Base-by-base conservation (phyloP, 2,888 invertebrate species). In the Brachynemurus nebulosus region DNA sequence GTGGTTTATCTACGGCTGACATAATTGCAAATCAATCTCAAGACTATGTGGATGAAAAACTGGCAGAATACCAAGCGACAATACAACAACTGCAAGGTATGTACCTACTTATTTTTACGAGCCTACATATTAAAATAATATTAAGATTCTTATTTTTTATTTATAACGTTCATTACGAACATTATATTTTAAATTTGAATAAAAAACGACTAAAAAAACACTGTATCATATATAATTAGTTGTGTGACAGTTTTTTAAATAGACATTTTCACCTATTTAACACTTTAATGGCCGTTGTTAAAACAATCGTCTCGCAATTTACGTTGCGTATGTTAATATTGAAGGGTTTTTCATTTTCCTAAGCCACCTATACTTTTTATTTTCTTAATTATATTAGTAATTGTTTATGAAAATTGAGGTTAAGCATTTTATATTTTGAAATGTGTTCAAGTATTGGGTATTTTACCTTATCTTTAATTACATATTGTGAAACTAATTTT, bases 21-120 rank as follows among this genome's bases (percentile, higher is more conserved):
- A 90, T 90, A 55, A 90, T 91, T 56, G 90, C 90, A 49, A 85
- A 82, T 62, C 92, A 92, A 67, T 88, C 88, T 47, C 91, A 92
- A 68, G 91, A 92, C 66, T 92, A 91, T 64, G 80, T 92, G 51
- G 92, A 92, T 62, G 92, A 92, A 67, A 86, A 88, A 64, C 74
- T 92, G 57, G 88, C 90, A 42, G 90, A 92, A 68, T 92, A 91
- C 64, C 90, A 91, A 66, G 82, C 86, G 50, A 91, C 91, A 23
- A 92, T 92, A 65, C 80, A 84, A 58, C 79, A 86, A 61, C 69
- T 91, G 57, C 90, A 90, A 78, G 86, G 88, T 86, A 61, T 73
- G 78, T 62, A n/a, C n/a, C n/a, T n/a, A n/a, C n/a, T n/a, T n/a
- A n/a, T n/a, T n/a, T n/a, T n/a, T n/a, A n/a, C n/a, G n/a, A n/a